phyloP scores from a whole-genome alignment of 2,797 vertebrate genomes.

The Danio choprae region DNA sequence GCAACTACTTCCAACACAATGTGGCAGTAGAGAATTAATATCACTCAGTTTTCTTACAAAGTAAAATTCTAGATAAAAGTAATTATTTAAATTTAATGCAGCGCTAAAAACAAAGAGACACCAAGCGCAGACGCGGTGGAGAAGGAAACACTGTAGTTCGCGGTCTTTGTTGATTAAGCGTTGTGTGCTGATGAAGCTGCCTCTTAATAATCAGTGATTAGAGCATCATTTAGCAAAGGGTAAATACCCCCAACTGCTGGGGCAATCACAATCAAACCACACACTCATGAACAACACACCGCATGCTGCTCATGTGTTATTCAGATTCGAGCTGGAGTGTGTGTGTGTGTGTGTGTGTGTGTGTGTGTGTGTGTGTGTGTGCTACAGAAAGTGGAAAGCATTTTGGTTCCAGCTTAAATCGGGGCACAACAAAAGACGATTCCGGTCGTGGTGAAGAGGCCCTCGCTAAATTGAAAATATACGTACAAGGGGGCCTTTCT shows the following conservation, averaged over 20 bases:
- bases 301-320: constrained; percentile 1
- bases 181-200: constrained; percentile 26
- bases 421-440: constrained; percentile 31
- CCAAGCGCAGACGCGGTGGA: not conserved
- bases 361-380: too few species aligned
- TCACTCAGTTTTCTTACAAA: too few species aligned
- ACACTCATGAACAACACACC: constrained; percentile 4
- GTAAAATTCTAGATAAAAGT: not conserved
- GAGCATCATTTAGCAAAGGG: constrained; percentile 37
- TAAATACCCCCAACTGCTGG: constrained; percentile 35
- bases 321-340: constrained; percentile 1
- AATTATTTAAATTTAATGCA: not conserved
- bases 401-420: constrained; percentile 22
- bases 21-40: not conserved
- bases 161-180: constrained; percentile 25
- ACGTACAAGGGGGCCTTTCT: not conserved
- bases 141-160: not conserved
- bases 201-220: constrained; percentile 39
- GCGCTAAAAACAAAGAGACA: not conserved
- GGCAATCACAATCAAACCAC: constrained; percentile 29
- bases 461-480: constrained; percentile 46
- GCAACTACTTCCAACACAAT: not conserved
- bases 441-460: constrained; percentile 9
- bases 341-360: too few species aligned
- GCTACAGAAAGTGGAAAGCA: not conserved